Percentiles rank a stretch among this genome's conserved stretches.
phyloP scores from a whole-genome alignment of 2,888 invertebrate genomes.

The Gari tellinella region DNA sequence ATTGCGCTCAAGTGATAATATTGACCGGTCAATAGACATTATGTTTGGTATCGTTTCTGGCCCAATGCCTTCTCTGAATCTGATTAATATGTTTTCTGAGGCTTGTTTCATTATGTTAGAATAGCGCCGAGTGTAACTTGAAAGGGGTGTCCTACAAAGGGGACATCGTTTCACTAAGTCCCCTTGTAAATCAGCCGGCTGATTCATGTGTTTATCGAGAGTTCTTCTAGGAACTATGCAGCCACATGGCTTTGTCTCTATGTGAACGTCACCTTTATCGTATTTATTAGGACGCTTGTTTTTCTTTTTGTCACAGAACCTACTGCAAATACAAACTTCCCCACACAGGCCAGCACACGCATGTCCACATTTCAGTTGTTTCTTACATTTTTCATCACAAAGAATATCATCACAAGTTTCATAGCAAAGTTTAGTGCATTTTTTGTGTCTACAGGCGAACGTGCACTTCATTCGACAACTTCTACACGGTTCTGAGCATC shows the following conservation, averaged over 20 bases:
- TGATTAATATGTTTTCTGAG: too few species aligned
- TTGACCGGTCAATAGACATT: too few species aligned
- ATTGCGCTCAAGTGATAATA: too few species aligned
- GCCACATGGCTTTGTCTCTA: conserved; percentile 77
- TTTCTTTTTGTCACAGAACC: conserved; percentile 85
- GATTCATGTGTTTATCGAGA: conserved; percentile 82
- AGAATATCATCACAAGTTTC: conserved; percentile 82
- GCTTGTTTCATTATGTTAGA: too few species aligned
- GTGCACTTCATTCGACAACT: conserved; percentile 81
- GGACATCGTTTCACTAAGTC: conserved; percentile 85
- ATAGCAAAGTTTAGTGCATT: conserved; percentile 78
- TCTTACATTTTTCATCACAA: conserved; percentile 82
- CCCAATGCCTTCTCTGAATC: too few species aligned
- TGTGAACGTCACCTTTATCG: conserved; percentile 84
- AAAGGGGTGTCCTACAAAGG: conserved; percentile 86
- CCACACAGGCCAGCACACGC: conserved; percentile 89
- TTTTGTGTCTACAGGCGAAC: conserved; percentile 77
- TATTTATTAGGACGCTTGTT: conserved; percentile 29
- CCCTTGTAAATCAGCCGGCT: conserved; percentile 7
- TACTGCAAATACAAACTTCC: conserved; percentile 89
- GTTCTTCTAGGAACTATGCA: conserved; percentile 82
- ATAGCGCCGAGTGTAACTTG: too few species aligned
- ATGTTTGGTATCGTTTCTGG: too few species aligned
- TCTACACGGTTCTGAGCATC: conserved; percentile 77
- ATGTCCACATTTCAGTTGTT: conserved; percentile 84